Evolutionary conservation across 2,888 invertebrate genomes (phyloP), one percentile per base, ranked within the genome.

Genomic region (Caenorhabditis virilis): DNA sequence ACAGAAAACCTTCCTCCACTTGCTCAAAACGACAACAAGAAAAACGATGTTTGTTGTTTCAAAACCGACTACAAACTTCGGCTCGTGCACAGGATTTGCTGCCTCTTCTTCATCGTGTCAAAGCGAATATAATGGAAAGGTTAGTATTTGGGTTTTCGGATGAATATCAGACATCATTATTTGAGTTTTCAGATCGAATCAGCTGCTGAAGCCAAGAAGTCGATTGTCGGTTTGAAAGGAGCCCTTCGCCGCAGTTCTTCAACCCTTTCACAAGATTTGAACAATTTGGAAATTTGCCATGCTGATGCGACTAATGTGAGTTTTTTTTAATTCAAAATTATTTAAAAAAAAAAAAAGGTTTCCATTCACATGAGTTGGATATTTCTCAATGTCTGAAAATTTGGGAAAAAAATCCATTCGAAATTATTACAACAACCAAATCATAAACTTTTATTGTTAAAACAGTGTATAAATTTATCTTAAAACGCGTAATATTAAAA

Each of bases 171-270:
- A n/a, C 2, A 13, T 25, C n/a, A 16, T 22, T 9, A 22, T 2
- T 27, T 38, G 25, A 9, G 35, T n/a, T 38, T 52, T 39, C 27
- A 58, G 49, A 48, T 51, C 4, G 51, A 55, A 23, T 48, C 36
- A 18, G 61, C 47, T 22, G 51, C 55, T 11, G 61, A 49, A 13
- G 54, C 45, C 1, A 50, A 63, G n/a, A 58, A 57, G 33, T 49
- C 55, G 1, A 58, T 64, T 15, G 38, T 38, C 45, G 58, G 64
- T 11, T 46, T 58, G 15, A 52, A 52, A 33, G 55, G 64, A 38
- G 49, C 64, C 16, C 50, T 64, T 7, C 64, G 64, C n/a, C 55
- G 64, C 9, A 64, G 54, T 39, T 64, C 64, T 4, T 64, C 64
- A 25, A 59, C 45, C 15, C 52, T 64, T 18, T 64, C 64, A n/a